Conservation (phyloP, 1,140 invertebrate genomes). For the Reticulitermes speratus region DNA sequence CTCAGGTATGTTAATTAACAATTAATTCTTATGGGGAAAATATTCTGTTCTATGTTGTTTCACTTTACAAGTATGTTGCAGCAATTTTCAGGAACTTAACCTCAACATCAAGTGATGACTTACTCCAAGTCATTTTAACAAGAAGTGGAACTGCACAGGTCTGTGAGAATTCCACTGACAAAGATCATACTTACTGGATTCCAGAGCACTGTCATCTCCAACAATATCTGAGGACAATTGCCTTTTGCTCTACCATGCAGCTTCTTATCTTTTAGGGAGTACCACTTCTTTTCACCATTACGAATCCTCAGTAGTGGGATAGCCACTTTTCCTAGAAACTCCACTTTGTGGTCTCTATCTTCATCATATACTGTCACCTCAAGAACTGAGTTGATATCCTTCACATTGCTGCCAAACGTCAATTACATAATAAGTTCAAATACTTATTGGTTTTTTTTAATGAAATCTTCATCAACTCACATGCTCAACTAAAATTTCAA, state of each 20-base stretch:
- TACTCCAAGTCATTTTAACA: no score
- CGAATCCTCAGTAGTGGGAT: conserved; percentile 86
- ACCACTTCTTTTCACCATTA: conserved; percentile 94
- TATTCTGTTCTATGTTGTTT: no score
- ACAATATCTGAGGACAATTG: conserved; percentile 80
- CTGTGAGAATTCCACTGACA: background rate
- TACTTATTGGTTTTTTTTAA: no score
- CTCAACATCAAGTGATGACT: no score
- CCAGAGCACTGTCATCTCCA: conserved; percentile 92
- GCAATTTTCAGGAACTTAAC: no score
- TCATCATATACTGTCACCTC: conserved; percentile 99
- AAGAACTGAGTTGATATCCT: conserved; percentile 94
- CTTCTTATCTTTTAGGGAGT: conserved; percentile 95
- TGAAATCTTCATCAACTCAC: no score
- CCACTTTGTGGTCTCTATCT: conserved; percentile 96
- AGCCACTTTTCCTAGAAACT: conserved; percentile 93
- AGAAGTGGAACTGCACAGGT: no score
- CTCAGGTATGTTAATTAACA: no score
- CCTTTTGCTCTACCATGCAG: conserved; percentile 85
- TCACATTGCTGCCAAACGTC: conserved; percentile 77
- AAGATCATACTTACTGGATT: conserved; percentile 70
- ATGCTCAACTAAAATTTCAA: no score
- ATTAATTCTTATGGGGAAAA: no score
- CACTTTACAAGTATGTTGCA: no score
- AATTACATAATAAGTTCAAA: conserved; percentile 17